These are phyloP conservation scores for Tyto alba DNA, from an alignment of 2,113 vertebrate genomes.

Conservation along the genomic window DNA sequence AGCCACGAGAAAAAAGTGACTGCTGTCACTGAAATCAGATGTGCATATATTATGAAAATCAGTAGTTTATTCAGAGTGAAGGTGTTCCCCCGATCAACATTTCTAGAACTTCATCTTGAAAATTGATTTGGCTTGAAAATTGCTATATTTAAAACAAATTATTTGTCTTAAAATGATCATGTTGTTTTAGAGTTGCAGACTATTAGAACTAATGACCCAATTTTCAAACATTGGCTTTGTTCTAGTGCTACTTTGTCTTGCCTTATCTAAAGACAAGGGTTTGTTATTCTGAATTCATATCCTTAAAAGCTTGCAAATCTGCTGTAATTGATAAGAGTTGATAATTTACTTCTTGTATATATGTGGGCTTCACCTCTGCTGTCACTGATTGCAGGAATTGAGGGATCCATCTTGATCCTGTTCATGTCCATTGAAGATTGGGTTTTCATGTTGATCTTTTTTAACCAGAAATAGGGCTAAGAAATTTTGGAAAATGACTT, in stretches of 20 bases:
- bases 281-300: neutral
- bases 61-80: neutral
- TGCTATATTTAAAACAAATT: neutral
- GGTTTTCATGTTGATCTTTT: neutral
- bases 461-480: neutral
- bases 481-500: neutral
- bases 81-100: neutral
- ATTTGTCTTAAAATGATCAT: neutral
- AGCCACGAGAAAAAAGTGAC: rapidly evolving
- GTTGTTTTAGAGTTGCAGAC: neutral
- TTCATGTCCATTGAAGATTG: neutral
- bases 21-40: rapidly evolving
- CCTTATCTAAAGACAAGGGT: neutral
- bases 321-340: neutral
- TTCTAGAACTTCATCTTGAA: neutral
- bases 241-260: neutral
- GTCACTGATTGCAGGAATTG: neutral
- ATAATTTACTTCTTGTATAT: neutral
- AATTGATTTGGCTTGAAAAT: neutral
- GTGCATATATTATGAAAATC: rapidly evolving
- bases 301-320: neutral
- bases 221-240: neutral
- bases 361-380: neutral
- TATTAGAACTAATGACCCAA: neutral
- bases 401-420: neutral